Percentiles rank a stretch among this genome's conserved stretches.
phyloP scores from a whole-genome alignment of 2,888 invertebrate species.

The Himalopsyche tibetana region DNA sequence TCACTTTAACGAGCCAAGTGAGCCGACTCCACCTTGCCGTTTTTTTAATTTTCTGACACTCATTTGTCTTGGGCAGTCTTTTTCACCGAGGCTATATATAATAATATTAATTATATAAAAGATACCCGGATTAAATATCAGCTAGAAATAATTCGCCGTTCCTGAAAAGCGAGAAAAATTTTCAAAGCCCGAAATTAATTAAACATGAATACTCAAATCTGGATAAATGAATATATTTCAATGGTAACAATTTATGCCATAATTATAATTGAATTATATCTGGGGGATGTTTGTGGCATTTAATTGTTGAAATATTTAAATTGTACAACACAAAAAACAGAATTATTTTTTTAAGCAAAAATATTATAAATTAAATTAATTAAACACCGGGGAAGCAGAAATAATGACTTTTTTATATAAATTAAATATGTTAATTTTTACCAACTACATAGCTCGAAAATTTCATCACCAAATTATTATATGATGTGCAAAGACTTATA shows the following conservation, averaged over 20 bases:
- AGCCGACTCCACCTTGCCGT: conserved; percentile 1
- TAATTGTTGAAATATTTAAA: conserved; percentile 14
- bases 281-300: not conserved
- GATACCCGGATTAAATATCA: conserved; percentile 26
- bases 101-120: conserved; percentile 34
- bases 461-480: no score
- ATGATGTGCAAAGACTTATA: no score
- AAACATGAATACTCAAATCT: conserved; percentile 34
- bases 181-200: conserved; percentile 28
- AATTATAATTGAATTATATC: conserved; percentile 18
- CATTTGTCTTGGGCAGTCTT: conserved; percentile 12
- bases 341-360: no score
- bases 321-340: not conserved
- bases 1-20: conserved; percentile 20
- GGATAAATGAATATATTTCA: conserved; percentile 34
- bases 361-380: no score
- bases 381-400: no score
- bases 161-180: conserved; percentile 8
- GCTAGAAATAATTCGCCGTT: not conserved
- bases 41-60: conserved; percentile 22
- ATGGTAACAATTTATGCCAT: conserved; percentile 19
- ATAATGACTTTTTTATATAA: no score
- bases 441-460: no score
- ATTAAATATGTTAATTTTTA: no score
- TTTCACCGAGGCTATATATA: not conserved